These are phyloP conservation scores for Ardeotis arabs DNA, from an alignment of 2,113 vertebrate genomes.

Conservation along the genomic window DNA sequence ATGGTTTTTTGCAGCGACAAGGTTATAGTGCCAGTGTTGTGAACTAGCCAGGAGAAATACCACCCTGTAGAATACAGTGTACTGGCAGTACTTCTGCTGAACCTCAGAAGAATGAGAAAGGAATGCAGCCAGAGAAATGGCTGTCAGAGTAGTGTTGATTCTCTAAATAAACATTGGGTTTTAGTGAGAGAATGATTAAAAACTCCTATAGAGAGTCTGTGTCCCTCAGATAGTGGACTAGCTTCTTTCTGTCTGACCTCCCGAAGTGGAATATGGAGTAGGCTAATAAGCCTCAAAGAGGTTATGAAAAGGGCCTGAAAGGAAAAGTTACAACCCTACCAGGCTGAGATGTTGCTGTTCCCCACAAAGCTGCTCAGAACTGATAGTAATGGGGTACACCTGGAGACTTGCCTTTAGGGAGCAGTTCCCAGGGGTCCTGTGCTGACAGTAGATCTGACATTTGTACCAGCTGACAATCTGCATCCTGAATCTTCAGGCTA, in stretches of 20 bases:
- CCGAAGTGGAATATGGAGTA: not conserved
- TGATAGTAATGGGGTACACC: not conserved
- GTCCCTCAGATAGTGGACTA: rapidly evolving
- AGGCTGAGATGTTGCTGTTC: not conserved
- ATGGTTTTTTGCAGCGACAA: not conserved
- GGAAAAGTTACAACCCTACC: not conserved
- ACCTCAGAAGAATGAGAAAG: not conserved
- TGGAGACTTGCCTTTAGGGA: not conserved
- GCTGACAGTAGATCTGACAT: not conserved
- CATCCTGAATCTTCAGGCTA: not conserved
- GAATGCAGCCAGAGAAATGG: not conserved
- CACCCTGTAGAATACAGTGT: not conserved
- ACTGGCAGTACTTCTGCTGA: not conserved
- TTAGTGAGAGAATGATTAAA: not conserved
- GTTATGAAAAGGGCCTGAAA: not conserved
- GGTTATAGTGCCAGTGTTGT: not conserved
- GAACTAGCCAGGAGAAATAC: not conserved
- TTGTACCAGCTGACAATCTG: not conserved
- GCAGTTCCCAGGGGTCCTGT: not conserved
- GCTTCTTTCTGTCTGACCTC: not conserved
- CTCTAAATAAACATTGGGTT: not conserved
- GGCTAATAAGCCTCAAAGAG: not conserved
- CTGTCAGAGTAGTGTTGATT: not conserved
- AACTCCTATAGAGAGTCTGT: not conserved
- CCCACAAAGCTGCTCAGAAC: not conserved